Evolutionary conservation across 1,140 invertebrate genomes (phyloP), one percentile per base, ranked within the genome.

Genomic region (Lordiphosa collinella): DNA sequence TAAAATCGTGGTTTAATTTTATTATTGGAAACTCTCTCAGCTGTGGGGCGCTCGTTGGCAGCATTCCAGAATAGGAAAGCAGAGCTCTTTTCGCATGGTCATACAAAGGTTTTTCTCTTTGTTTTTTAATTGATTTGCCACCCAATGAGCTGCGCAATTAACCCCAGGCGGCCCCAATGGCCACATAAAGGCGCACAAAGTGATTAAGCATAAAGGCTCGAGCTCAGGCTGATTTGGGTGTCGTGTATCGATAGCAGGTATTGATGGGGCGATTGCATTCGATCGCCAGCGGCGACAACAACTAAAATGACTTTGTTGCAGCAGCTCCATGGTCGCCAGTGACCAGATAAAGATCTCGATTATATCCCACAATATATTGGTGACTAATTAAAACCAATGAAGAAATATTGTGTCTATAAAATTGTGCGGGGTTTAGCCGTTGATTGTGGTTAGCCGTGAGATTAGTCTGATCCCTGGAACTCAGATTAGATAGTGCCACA

Each of bases 141-240:
- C 76, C 76, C 76, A 80, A 80, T 76, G 76, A 82, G 76, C 67
- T 80, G 66, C 71, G 76, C 66, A 80, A 80, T 80, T 80, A 80
- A 82, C 76, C 76, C 71, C 59, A 61, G 71, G 73, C 58, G 63
- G 55, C 60, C 44, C 37, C 51, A 37, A 62, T 55, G 61, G 73
- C 53, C 57, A 56, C 69, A 64, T 76, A 66, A 71, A 80, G 62
- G 51, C 57, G 53, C 13, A 12, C 49, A 48, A 58, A 62, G 72
- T 82, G 76, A 82, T 82, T 82, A 84, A 67, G 78, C 76, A 82
- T 47, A 82, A 82, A 76, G 64, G 53, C 73, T 44, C 18, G 18
- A 18, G 62, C 46, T n/a, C n/a, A 8, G 5, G 7, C 46, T 61
- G 75, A 82, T 75, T 80, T 82, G 76, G 76, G 61, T 82, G 52